Evolutionary conservation across 64 coral and sea anemone species (phyloP).

Genomic region (Cladopsammia gracilis): DNA sequence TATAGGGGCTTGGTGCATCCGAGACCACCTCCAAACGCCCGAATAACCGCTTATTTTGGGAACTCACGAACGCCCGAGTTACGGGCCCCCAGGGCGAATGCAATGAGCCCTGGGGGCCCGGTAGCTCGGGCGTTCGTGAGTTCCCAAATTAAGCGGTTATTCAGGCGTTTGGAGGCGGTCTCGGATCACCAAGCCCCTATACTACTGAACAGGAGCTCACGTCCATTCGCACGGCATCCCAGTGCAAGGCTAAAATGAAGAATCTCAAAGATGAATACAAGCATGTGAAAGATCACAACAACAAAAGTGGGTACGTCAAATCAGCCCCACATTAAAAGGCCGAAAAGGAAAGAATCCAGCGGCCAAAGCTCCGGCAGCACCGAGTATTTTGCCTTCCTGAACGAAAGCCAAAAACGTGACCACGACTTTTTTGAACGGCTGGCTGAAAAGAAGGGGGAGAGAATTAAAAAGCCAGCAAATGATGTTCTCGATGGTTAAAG

Average conservation of each 20-base stretch:
- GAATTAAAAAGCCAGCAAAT: constrained; percentile 55
- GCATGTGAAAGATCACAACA: constrained; percentile 23
- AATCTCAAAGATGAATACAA: constrained; percentile 59
- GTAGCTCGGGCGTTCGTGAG: too few relatives aligned
- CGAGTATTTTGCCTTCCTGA: not conserved
- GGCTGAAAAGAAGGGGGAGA: constrained; percentile 35
- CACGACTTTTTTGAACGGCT: constrained; percentile 59
- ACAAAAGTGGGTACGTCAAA: not conserved
- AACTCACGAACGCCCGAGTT: too few relatives aligned
- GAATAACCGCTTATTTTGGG: too few relatives aligned
- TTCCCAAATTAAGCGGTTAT: too few relatives aligned
- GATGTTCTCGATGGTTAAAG: constrained; percentile 48
- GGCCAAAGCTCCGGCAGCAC: not conserved
- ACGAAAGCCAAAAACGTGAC: constrained; percentile 10
- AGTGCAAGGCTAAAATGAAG: constrained; percentile 51
- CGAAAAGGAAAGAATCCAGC: not conserved
- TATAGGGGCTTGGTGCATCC: too few relatives aligned
- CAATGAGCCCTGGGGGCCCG: too few relatives aligned
- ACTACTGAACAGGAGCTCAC: constrained; percentile 5
- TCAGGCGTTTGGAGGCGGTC: too few relatives aligned
- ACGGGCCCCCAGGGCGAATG: too few relatives aligned
- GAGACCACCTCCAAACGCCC: too few relatives aligned
- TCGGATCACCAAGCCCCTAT: too few relatives aligned
- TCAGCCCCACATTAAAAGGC: not conserved
- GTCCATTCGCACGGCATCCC: constrained; percentile 17